A percentile compares a stretch with the other conserved stretches of the same genome.
These are phyloP conservation scores for Neomonachus schauinslandi DNA, from an alignment of 2,113 vertebrate species.

Conservation along the genomic window DNA sequence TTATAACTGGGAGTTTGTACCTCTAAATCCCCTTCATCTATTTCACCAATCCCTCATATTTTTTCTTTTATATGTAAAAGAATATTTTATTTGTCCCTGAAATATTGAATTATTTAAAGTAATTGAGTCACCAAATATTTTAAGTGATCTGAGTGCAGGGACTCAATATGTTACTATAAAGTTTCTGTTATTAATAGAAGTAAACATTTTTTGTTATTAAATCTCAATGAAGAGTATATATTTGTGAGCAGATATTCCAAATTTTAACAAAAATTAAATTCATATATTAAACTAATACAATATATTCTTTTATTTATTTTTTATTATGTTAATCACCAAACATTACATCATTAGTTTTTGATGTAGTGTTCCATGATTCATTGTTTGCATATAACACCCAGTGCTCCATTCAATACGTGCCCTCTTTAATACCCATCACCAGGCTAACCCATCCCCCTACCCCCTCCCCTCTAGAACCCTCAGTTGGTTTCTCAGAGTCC, in stretches of 20 bases:
- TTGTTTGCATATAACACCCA: too few species aligned
- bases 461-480: too few species aligned
- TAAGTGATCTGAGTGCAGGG: neutral
- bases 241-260: neutral
- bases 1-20: neutral
- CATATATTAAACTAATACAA: neutral
- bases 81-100: neutral
- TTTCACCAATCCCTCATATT: neutral
- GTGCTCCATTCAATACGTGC: too few species aligned
- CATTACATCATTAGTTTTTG: too few species aligned
- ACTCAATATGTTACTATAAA: neutral
- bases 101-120: neutral
- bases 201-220: neutral
- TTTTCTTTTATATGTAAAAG: neutral
- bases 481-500: too few species aligned
- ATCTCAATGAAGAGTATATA: neutral
- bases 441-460: too few species aligned
- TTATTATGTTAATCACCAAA: too few species aligned
- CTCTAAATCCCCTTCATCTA: neutral
- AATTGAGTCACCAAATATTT: neutral
- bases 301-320: neutral
- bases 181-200: neutral
- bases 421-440: too few species aligned
- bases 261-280: neutral
- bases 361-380: too few species aligned